Base-by-base conservation (phyloP, 1,140 invertebrate species). In the Stegodyphus mimosarum region DNA sequence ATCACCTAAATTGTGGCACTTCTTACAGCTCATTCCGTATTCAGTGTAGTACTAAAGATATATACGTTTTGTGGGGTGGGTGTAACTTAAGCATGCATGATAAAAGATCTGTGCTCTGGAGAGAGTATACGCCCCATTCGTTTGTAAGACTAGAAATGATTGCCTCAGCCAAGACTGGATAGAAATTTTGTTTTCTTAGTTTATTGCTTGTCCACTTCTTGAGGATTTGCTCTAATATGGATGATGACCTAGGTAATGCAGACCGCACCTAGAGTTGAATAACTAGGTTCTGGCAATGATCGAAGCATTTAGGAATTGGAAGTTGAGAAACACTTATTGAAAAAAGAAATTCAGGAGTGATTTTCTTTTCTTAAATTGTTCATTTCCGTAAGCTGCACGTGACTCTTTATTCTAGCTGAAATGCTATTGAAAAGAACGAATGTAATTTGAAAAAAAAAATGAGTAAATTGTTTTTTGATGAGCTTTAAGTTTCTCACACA, bases 61-160 rank as follows among this genome's bases (percentile, higher is more conserved):
- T n/a, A 60, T 64, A 52, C 10, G 13, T n/a, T 76, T 76, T 64
- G 74, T 76, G 11, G 33, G 60, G 74, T 76, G 15, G 74, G 74
- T 52, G 74, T 76, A 63, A 49, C 74, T 49, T 18, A 17, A 17
- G 64, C 15, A 33, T 60, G 17, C 49, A 33, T 17, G 74, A 76
- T 76, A 76, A 76, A 76, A 18, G 74, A 76, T 76, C 74, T 17
- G 11, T 66, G 74, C 49, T 76, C 6, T 4, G 49, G 6, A 15
- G 13, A 63, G 48, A n/a, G 74, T 76, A 50, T 18, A 76, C 74
- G 74, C 74, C 74, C 74, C 53, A 52, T 76, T 50, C n/a, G 60
- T 76, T 76, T 48, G 74, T 76, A 11, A 13, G 55, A 51, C 60
- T 11, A 15, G 48, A 33, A 60, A 15, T 33, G 60, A n/a, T 63